Conservation (phyloP, 1,140 invertebrate species). For the Magallana gigas region DNA sequence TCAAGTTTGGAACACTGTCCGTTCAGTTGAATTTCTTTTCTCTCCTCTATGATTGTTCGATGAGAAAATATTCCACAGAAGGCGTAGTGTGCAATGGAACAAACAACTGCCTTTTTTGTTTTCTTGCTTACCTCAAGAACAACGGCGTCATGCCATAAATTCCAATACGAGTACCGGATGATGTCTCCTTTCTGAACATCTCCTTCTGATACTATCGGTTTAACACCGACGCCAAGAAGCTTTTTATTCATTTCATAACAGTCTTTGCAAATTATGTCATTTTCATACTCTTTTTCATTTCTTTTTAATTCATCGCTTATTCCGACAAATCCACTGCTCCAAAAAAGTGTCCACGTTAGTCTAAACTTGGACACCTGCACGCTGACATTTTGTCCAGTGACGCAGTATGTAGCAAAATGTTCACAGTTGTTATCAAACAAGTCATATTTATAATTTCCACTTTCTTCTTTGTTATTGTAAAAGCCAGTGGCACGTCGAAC, state of each 20-base stretch:
- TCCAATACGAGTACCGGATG: slow-evolving; percentile 33
- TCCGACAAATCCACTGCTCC: slow-evolving; percentile 23
- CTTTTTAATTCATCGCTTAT: slow-evolving; percentile 34
- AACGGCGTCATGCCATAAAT: slow-evolving; percentile 40
- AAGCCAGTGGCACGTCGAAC: neutral
- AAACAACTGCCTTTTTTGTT: neutral
- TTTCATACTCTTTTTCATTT: slow-evolving; percentile 41
- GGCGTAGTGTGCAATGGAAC: slow-evolving; percentile 41
- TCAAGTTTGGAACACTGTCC: neutral
- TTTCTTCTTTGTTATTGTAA: neutral
- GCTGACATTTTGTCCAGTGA: slow-evolving; percentile 33
- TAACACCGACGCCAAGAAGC: neutral
- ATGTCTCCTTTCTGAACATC: slow-evolving; percentile 39
- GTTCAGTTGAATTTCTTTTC: slow-evolving; percentile 4
- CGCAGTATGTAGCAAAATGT: slow-evolving; percentile 50
- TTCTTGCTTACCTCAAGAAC: neutral
- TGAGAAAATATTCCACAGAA: neutral
- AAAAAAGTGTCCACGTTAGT: neutral
- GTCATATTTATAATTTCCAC: slow-evolving; percentile 32
- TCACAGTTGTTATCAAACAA: slow-evolving; percentile 45
- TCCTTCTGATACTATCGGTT: neutral
- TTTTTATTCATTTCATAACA: slow-evolving; percentile 40
- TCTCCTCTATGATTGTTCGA: neutral
- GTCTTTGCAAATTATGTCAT: slow-evolving; percentile 11
- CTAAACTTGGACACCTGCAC: slow-evolving; percentile 27